Evolutionary conservation across 2,113 vertebrate genomes (phyloP).

Genomic region (Ailuropoda melanoleuca): DNA sequence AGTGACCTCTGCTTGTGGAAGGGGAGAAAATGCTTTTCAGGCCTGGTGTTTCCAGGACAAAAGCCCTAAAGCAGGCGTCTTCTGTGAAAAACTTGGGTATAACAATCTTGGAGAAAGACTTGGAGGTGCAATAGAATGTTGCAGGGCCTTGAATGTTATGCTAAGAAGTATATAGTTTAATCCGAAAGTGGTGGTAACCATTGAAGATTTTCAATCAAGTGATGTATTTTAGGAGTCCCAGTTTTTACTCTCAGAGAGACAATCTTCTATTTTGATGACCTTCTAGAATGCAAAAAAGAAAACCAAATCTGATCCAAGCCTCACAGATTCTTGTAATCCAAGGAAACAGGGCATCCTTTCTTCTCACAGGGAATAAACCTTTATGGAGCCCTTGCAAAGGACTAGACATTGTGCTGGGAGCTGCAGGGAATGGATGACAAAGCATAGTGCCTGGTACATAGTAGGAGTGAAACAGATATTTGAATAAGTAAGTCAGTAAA

Average conservation of each 20-base stretch:
- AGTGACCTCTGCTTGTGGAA: conserved; percentile 15
- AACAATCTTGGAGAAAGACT: conserved; percentile 26
- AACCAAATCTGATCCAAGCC: conserved; percentile 16
- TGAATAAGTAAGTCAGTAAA: conserved; percentile 23
- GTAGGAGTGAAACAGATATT: background rate
- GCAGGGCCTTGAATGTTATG: background rate
- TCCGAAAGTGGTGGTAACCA: background rate
- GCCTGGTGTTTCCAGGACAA: background rate
- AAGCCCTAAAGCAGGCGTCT: background rate
- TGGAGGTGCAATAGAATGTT: background rate
- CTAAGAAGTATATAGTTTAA: conserved; percentile 14
- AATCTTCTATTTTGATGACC: conserved; percentile 1
- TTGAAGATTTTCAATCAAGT: conserved; percentile 28
- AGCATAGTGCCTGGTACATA: background rate
- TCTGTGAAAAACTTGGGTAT: background rate
- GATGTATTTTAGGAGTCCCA: conserved; percentile 8
- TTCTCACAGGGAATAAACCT: background rate
- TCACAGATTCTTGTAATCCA: conserved; percentile 11
- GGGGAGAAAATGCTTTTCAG: background rate
- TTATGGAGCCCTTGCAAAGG: background rate
- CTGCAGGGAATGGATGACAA: background rate
- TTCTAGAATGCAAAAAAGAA: conserved; percentile 22
- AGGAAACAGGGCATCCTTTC: background rate
- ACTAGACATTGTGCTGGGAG: background rate
- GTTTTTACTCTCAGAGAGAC: conserved; percentile 41